phyloP scores from a whole-genome alignment of 2,113 vertebrate genomes.

The Channa argus region DNA sequence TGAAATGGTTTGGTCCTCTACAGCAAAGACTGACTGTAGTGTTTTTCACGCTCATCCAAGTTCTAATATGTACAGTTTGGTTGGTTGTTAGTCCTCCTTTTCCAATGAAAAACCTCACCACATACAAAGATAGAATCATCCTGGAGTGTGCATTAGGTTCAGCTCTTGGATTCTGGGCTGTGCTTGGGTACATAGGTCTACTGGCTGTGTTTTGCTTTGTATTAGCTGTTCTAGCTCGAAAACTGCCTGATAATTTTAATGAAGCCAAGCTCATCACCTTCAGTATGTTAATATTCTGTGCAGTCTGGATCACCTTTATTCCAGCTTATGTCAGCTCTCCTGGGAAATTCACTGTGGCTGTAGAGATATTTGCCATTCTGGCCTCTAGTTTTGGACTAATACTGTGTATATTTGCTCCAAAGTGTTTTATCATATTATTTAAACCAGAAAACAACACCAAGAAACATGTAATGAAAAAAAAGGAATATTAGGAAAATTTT shows the following conservation, averaged over 20 bases:
- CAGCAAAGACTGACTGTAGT: slow-evolving; percentile 76
- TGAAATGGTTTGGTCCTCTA: slow-evolving; percentile 72
- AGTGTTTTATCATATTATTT: no score
- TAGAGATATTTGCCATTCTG: slow-evolving; percentile 79
- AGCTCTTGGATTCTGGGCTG: slow-evolving; percentile 70
- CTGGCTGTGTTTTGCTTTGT: slow-evolving; percentile 57
- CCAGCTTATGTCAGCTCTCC: slow-evolving; percentile 81
- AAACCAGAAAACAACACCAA: slow-evolving; percentile 23
- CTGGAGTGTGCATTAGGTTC: slow-evolving; percentile 76
- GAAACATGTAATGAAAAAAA: no score
- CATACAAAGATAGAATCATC: slow-evolving; percentile 73
- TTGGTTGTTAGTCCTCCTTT: slow-evolving; percentile 72
- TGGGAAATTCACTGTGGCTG: slow-evolving; percentile 79
- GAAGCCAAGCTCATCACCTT: slow-evolving; percentile 73
- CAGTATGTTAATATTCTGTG: slow-evolving; percentile 58
- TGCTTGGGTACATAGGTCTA: slow-evolving; percentile 75
- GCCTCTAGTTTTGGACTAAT: slow-evolving; percentile 72
- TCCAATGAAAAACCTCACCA: slow-evolving; percentile 65
- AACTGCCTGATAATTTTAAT: slow-evolving; percentile 66
- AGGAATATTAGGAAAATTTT: no score
- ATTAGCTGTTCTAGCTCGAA: slow-evolving; percentile 27
- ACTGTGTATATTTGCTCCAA: slow-evolving; percentile 13
- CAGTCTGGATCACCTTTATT: slow-evolving; percentile 74
- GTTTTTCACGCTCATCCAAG: slow-evolving; percentile 68
- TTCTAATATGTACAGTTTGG: slow-evolving; percentile 75